Percentiles rank a stretch among this genome's conserved stretches.
Conservation (phyloP, 2,113 vertebrate species). For the Phodopus roborovskii region DNA sequence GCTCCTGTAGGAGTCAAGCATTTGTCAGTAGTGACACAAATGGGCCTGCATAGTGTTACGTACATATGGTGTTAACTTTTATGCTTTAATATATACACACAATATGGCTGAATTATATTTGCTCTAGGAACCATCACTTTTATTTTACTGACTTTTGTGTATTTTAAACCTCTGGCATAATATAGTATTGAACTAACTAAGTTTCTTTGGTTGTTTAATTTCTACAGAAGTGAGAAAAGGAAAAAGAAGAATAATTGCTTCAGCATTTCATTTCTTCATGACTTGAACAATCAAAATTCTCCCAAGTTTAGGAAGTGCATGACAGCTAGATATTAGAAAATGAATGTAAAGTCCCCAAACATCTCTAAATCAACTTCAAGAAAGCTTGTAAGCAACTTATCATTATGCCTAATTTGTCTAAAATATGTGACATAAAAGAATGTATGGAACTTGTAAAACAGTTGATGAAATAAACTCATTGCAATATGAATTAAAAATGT, state of each 20-base stretch:
- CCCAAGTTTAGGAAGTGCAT: slow-evolving; percentile 39
- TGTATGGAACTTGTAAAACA: slow-evolving; percentile 34
- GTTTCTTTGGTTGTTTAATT: slow-evolving; percentile 60
- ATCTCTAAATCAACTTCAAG: slow-evolving; percentile 7
- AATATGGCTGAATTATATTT: slow-evolving; percentile 78
- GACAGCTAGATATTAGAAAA: slow-evolving; percentile 50
- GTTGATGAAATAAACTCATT: slow-evolving; percentile 56
- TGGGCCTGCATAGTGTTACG: slow-evolving; percentile 68
- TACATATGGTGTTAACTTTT: slow-evolving; percentile 81
- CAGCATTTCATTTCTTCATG: slow-evolving; percentile 61
- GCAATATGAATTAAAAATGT: slow-evolving; percentile 53
- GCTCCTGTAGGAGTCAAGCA: slow-evolving; percentile 72
- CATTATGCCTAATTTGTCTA: slow-evolving; percentile 46
- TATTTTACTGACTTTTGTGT: slow-evolving; percentile 78
- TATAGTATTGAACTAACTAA: slow-evolving; percentile 71
- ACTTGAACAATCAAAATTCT: slow-evolving; percentile 53
- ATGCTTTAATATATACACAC: slow-evolving; percentile 78
- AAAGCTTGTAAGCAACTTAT: slow-evolving; percentile 34
- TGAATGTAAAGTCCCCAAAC: slow-evolving; percentile 42
- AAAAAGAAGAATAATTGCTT: slow-evolving; percentile 53
- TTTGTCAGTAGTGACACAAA: slow-evolving; percentile 79
- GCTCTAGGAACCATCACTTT: slow-evolving; percentile 79
- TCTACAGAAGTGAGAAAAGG: slow-evolving; percentile 59
- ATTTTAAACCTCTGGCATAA: slow-evolving; percentile 78
- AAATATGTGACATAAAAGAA: slow-evolving; percentile 62